Evolutionary conservation across 2,113 vertebrate genomes (phyloP).

Genomic region (Aspidoscelis tigris): DNA sequence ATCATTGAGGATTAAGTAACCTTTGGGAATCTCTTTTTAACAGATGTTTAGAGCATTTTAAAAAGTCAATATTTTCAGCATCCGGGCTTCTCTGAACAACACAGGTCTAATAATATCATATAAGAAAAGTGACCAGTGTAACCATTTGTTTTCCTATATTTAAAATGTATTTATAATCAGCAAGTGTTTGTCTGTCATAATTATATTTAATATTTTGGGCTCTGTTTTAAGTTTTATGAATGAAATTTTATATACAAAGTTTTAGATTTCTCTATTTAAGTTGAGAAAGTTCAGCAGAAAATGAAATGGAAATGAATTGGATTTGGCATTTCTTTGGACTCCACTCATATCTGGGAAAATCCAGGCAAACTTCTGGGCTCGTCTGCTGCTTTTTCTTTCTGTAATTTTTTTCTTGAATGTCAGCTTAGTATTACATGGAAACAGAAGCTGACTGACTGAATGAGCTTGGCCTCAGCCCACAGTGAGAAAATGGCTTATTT

Average conservation of each 20-base stretch:
- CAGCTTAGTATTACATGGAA: background rate
- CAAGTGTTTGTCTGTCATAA: background rate
- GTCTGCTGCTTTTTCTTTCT: background rate
- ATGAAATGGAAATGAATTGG: background rate
- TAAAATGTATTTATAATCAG: slow-evolving; percentile 19
- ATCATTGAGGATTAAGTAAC: slow-evolving; percentile 46
- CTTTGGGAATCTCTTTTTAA: slow-evolving; percentile 19
- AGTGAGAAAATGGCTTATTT: background rate
- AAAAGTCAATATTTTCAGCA: slow-evolving; percentile 52
- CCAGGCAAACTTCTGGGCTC: background rate
- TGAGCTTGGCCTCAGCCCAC: background rate
- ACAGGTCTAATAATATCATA: slow-evolving; percentile 32
- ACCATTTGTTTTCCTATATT: background rate
- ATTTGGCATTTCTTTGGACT: background rate
- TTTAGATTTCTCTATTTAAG: background rate
- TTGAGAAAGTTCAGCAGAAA: background rate
- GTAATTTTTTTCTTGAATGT: background rate
- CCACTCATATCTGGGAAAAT: background rate
- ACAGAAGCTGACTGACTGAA: background rate
- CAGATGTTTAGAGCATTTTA: slow-evolving; percentile 42
- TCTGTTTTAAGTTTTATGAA: background rate
- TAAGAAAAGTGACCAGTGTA: slow-evolving; percentile 27
- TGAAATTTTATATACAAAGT: too few relatives aligned
- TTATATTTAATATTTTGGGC: background rate
- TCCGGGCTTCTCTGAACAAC: slow-evolving; percentile 48